phyloP scores from a whole-genome alignment of 1,140 invertebrate genomes.

The Nebria ingens region DNA sequence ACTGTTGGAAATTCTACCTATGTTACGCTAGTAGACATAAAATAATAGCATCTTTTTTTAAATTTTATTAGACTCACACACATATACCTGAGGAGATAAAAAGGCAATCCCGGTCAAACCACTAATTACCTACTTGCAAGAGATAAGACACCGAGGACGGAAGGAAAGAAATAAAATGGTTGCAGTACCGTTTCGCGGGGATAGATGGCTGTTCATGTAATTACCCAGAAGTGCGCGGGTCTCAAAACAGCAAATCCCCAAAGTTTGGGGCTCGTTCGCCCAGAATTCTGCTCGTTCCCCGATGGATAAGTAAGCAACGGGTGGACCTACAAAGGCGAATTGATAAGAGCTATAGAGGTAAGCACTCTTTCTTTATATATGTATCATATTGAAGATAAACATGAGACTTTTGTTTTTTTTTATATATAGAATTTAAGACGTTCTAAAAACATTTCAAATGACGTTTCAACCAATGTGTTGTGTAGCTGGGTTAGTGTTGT shows the following conservation, averaged over 20 bases:
- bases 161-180: conserved; percentile 5
- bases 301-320: neutral
- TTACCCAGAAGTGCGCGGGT: neutral
- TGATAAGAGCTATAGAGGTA: conserved; percentile 3
- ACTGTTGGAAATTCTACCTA: neutral
- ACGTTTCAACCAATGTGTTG: conserved; percentile 2
- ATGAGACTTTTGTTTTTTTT: too few species aligned
- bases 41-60: neutral
- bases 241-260: neutral
- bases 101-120: conserved; percentile 7
- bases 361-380: neutral
- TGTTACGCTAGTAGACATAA: conserved; percentile 1
- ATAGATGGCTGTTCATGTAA: conserved; percentile 8
- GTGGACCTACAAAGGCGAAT: neutral
- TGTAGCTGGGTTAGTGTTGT: neutral
- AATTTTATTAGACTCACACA: conserved; percentile 5
- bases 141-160: neutral
- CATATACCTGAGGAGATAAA: conserved; percentile 5
- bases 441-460: too few species aligned
- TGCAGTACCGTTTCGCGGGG: neutral
- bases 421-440: too few species aligned
- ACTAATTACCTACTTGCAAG: conserved; percentile 6
- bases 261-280: neutral
- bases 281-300: neutral
- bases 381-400: too few species aligned